phyloP scores from a whole-genome alignment of 2,888 invertebrate genomes.

The Helleia helle region DNA sequence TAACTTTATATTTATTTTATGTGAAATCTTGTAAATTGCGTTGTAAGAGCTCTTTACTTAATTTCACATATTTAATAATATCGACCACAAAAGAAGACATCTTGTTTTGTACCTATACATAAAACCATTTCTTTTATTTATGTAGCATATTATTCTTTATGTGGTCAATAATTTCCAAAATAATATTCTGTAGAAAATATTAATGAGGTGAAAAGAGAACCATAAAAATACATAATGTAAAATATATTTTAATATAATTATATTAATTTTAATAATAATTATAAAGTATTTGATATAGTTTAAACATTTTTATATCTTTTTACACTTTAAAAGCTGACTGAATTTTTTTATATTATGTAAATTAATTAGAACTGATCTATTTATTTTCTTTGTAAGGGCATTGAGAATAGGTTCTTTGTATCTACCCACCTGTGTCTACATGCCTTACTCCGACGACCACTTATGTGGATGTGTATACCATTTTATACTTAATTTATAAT shows the following conservation, averaged over 20 bases:
- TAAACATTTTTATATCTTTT: background rate
- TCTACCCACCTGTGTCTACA: slow-evolving; percentile 7
- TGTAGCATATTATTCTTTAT: background rate
- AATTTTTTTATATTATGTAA: slow-evolving; percentile 4
- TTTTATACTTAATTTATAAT: slow-evolving; percentile 16
- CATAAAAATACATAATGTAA: background rate
- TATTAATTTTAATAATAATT: too few relatives aligned
- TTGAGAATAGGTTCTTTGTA: slow-evolving; percentile 1
- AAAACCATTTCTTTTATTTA: background rate
- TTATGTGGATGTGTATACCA: slow-evolving; percentile 16
- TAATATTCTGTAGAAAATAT: background rate
- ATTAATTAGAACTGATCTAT: background rate
- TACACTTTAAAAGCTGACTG: background rate
- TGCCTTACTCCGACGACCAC: background rate
- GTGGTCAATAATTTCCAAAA: slow-evolving; percentile 3
- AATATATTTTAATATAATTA: background rate
- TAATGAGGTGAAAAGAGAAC: background rate
- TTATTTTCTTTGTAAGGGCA: slow-evolving; percentile 1
- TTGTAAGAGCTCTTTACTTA: slow-evolving; percentile 50
- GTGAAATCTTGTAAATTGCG: slow-evolving; percentile 68
- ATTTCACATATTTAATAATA: slow-evolving; percentile 44
- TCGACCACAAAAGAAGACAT: slow-evolving; percentile 16
- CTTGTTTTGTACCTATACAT: background rate
- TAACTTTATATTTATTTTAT: slow-evolving; percentile 25
- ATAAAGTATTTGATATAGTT: slow-evolving; percentile 1